Conservation (phyloP, 2,113 vertebrate species). For the Galemys pyrenaicus region DNA sequence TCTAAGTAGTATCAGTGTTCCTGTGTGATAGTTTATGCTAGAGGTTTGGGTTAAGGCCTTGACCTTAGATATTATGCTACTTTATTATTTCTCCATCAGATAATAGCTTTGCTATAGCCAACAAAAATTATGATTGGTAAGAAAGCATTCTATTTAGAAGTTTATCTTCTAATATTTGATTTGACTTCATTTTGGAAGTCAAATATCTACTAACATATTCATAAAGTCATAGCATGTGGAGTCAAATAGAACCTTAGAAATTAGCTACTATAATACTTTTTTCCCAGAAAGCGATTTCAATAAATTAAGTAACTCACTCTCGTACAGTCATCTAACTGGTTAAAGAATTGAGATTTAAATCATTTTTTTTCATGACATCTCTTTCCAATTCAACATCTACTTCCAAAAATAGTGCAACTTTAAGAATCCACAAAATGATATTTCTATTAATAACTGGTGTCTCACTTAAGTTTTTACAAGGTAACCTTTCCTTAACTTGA, state of each 20-base stretch:
- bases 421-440: not conserved
- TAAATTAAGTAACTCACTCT: not conserved
- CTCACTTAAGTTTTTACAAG: not conserved
- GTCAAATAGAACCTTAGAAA: not conserved
- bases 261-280: not conserved
- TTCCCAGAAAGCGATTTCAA: not conserved
- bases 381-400: not conserved
- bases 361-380: not conserved
- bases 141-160: not conserved
- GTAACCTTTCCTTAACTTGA: not conserved
- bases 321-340: not conserved
- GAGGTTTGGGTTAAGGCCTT: conserved; percentile 47
- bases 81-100: conserved; percentile 26
- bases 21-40: not conserved
- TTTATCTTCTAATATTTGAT: conserved; percentile 1
- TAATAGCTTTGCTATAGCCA: conserved; percentile 17
- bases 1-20: not conserved
- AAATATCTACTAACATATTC: not conserved
- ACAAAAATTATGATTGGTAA: not conserved
- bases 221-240: not conserved
- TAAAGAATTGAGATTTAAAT: not conserved
- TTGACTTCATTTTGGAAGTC: conserved; percentile 45
- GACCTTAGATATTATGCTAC: conserved; percentile 45
- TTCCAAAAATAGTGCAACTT: not conserved
- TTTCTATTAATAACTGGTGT: not conserved